Evolutionary conservation across 2,797 vertebrate genomes (phyloP).

Genomic region (Hypotaenidia philippensis): DNA sequence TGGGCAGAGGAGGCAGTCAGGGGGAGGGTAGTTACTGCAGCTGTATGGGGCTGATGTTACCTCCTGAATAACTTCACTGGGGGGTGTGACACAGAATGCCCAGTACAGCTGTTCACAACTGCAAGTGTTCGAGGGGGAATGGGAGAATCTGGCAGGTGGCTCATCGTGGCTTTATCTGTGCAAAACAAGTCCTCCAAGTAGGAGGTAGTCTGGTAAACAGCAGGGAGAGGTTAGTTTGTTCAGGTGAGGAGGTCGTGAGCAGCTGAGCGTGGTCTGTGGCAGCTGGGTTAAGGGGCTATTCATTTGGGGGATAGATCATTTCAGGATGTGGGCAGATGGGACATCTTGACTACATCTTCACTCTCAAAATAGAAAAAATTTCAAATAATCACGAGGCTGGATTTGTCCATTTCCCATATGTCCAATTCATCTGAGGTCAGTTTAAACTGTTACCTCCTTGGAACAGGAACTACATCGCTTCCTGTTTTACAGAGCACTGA

Average conservation of each 20-base stretch:
- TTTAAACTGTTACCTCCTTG: constrained; percentile 47
- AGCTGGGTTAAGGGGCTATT: neutral
- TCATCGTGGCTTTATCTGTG: neutral
- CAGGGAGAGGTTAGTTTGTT: neutral
- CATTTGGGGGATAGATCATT: neutral
- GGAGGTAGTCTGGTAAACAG: neutral
- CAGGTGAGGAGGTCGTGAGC: neutral
- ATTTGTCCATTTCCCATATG: constrained; percentile 4
- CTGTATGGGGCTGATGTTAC: neutral
- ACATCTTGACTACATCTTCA: neutral
- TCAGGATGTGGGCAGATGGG: neutral
- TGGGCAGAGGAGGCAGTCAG: neutral
- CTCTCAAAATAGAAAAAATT: neutral
- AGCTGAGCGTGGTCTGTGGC: neutral
- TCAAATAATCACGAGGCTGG: neutral
- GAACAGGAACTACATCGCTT: constrained; percentile 34
- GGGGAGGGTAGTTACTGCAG: neutral
- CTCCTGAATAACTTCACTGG: neutral
- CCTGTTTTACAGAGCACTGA: constrained; percentile 25
- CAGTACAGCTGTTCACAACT: neutral
- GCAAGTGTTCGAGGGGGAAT: neutral
- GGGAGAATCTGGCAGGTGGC: neutral
- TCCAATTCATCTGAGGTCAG: constrained; percentile 14
- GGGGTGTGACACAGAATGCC: neutral
- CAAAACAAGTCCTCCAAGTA: neutral